Base-by-base conservation (phyloP, 2,888 invertebrate species). In the Aromia moschata region DNA sequence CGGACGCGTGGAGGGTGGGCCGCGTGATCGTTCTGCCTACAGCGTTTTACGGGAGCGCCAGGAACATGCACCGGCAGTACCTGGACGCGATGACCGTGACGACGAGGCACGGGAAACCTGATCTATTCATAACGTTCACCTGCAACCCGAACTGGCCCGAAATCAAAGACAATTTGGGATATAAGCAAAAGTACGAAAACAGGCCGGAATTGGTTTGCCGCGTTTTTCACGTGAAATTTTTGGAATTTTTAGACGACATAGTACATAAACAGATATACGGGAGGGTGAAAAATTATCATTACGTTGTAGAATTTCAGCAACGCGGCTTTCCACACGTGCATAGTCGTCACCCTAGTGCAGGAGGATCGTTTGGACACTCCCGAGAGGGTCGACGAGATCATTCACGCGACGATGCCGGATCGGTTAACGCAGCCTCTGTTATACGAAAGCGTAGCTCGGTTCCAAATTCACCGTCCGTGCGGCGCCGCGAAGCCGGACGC, bases 291-390 rank as follows among this genome's bases (percentile, higher is more conserved):
- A n/a, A n/a, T n/a, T n/a, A 51, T 14, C 30, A 41, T 12, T 63
- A 63, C 20, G 47, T 46, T 7, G 46, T 63, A 2, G 58, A 60
- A 40, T 63, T 63, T 41, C 54, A 57, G 18, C 57, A 60, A 43
- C 52, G 59, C 1, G 56, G 59, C 1, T 36, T 56, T 11, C 62
- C 59, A 9, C 61, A 57, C 37, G 57, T 46, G 1, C 57, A 60
- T 60, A 3, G 3, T 57, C 0, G 40, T 60, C 9, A 57, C 53
- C 9, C 53, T 60, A 11, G 31, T 12, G 10, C 11, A 46, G 14
- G 52, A 44, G 2, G 44, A 60, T 7, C 1, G 4, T 1, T 12
- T 25, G 1, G 9, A 1, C 4, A 25, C 3, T 5, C 12, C 5
- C 1, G 30, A 44, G 1, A 9, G 30, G 2, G 44, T 44, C 4